Evolutionary conservation across 2,797 vertebrate species (phyloP).

Genomic region (Sus cebifrons): DNA sequence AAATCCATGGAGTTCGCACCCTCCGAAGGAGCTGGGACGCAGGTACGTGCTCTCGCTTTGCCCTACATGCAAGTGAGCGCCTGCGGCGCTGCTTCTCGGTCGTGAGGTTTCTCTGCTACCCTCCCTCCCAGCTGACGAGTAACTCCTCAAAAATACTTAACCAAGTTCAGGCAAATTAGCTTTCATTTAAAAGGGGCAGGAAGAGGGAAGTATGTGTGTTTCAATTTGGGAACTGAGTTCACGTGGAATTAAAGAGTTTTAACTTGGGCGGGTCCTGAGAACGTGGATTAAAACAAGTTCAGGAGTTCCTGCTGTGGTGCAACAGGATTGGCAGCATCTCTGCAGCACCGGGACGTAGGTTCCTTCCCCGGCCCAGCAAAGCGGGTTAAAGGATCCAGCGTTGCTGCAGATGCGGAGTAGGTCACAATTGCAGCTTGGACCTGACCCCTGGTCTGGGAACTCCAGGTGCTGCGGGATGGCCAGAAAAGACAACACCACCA

Average conservation of each 20-base stretch:
- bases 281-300: neutral
- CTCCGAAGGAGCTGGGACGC: constrained; percentile 93
- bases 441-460: too few relatives aligned
- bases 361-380: too few relatives aligned
- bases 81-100: accelerated
- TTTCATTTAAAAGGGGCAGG: constrained; percentile 30
- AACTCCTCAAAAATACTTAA: neutral
- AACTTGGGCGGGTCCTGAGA: neutral
- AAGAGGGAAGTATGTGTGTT: neutral
- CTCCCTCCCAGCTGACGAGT: neutral
- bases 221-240: neutral
- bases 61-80: neutral
- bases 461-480: too few relatives aligned
- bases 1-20: constrained; percentile 99
- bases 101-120: neutral
- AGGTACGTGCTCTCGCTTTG: constrained; percentile 91
- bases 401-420: too few relatives aligned
- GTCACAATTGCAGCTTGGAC: too few relatives aligned
- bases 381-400: too few relatives aligned
- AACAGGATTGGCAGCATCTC: too few relatives aligned
- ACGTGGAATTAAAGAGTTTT: neutral
- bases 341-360: too few relatives aligned
- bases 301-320: neutral
- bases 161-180: neutral
- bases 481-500: too few relatives aligned